Conservation (phyloP, 2,797 vertebrate genomes). For the Acanthis flammea region DNA sequence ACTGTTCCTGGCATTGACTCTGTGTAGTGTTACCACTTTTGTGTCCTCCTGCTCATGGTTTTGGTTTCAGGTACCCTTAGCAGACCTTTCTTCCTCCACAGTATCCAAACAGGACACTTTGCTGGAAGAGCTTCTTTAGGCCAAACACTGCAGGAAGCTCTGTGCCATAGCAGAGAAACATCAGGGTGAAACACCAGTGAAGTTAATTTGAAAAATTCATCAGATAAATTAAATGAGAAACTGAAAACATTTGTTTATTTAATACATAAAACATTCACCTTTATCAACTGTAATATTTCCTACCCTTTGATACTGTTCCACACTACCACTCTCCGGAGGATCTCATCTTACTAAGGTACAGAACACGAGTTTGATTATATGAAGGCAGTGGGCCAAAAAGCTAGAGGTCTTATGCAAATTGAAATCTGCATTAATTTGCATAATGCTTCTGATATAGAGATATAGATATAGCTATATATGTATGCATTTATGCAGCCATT, state of each 20-base stretch:
- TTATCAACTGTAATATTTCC: conserved; percentile 1
- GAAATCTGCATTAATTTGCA: neutral
- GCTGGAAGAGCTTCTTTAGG: neutral
- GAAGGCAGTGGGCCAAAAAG: conserved; percentile 11
- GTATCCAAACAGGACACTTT: neutral
- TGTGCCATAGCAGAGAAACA: neutral
- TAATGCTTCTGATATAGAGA: neutral
- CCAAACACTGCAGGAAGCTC: neutral
- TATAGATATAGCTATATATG: neutral
- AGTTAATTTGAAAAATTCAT: conserved; percentile 35
- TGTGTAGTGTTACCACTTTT: neutral
- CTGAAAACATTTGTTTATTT: conserved; percentile 38
- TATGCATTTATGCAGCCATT: neutral
- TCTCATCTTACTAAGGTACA: neutral
- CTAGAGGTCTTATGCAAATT: conserved; percentile 31
- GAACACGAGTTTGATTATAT: neutral
- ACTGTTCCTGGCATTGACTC: neutral
- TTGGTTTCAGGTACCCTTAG: conserved; percentile 17
- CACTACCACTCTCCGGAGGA: neutral
- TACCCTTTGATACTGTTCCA: conserved; percentile 39
- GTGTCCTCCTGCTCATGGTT: neutral
- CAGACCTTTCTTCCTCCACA: neutral
- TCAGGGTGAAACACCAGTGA: conserved; percentile 21
- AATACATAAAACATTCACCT: neutral
- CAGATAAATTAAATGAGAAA: conserved; percentile 48